Conservation (phyloP, 2,113 vertebrate genomes). For the Myotis yumanensis region DNA sequence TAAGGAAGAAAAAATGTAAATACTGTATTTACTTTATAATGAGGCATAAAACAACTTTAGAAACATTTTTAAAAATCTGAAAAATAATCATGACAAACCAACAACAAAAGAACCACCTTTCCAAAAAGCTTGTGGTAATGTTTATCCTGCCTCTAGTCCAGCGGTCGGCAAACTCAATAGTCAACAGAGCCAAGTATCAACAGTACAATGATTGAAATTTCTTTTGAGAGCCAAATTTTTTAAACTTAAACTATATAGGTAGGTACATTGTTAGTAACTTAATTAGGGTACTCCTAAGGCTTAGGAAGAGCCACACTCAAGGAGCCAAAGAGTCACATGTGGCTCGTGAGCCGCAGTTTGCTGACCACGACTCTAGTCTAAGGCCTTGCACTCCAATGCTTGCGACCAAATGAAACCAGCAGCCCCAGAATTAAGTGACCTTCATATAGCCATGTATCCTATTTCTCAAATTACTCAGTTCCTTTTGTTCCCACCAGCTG, state of each 20-base stretch:
- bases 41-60: background rate
- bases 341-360: too few relatives aligned
- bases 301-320: too few relatives aligned
- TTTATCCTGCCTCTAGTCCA: background rate
- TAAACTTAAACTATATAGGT: too few relatives aligned
- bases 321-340: too few relatives aligned
- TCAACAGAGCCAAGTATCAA: too few relatives aligned
- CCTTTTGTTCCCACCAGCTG: background rate
- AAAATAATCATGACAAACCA: background rate
- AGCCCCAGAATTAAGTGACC: background rate
- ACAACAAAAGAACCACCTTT: slow-evolving; percentile 3
- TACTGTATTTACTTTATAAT: background rate
- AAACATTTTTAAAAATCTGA: background rate
- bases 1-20: background rate
- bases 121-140: background rate
- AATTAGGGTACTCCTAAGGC: too few relatives aligned
- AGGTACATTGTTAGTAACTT: too few relatives aligned
- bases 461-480: background rate
- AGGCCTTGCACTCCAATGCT: background rate
- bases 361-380: background rate
- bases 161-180: too few relatives aligned
- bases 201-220: too few relatives aligned
- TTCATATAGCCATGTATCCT: background rate
- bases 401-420: background rate
- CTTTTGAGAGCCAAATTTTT: too few relatives aligned